Percentiles rank a stretch among this genome's conserved stretches.
phyloP scores from a whole-genome alignment of 2,797 vertebrate genomes.

The Spondyliosoma cantharus region DNA sequence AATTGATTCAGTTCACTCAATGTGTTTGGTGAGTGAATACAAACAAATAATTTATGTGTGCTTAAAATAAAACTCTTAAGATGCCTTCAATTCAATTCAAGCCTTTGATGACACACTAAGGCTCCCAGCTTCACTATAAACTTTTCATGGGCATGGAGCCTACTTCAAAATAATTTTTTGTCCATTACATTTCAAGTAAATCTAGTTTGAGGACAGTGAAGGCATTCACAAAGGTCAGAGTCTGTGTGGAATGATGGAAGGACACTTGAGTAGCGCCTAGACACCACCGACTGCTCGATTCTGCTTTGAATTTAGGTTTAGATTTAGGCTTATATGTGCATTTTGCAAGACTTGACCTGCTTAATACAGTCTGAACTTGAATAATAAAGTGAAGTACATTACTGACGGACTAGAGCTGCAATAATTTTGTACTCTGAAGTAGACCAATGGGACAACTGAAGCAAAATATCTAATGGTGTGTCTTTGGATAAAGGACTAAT shows the following conservation, averaged over 20 bases:
- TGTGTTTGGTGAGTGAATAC: background rate
- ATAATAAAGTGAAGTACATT: constrained; percentile 38
- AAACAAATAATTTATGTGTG: background rate
- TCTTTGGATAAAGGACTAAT: constrained; percentile 39
- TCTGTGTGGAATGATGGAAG: background rate
- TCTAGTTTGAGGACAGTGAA: background rate
- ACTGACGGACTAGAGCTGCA: constrained; percentile 15
- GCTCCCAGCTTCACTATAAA: background rate
- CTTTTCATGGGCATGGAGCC: background rate
- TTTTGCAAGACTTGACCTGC: background rate
- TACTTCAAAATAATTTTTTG: background rate
- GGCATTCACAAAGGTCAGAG: background rate
- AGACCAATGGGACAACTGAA: constrained; percentile 23
- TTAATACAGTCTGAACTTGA: constrained; percentile 5
- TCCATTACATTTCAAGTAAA: background rate
- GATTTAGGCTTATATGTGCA: constrained; percentile 9
- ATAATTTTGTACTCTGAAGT: constrained; percentile 28
- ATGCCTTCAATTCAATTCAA: background rate
- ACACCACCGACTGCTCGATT: background rate
- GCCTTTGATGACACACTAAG: background rate
- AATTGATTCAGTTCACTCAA: background rate
- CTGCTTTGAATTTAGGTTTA: background rate
- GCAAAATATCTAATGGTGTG: constrained; percentile 15
- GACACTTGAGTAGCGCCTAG: background rate
- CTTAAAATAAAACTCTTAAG: background rate